Percentiles rank a stretch among this genome's conserved stretches.
phyloP scores from a whole-genome alignment of 2,113 vertebrate genomes.

The Cochlearius cochlearius region DNA sequence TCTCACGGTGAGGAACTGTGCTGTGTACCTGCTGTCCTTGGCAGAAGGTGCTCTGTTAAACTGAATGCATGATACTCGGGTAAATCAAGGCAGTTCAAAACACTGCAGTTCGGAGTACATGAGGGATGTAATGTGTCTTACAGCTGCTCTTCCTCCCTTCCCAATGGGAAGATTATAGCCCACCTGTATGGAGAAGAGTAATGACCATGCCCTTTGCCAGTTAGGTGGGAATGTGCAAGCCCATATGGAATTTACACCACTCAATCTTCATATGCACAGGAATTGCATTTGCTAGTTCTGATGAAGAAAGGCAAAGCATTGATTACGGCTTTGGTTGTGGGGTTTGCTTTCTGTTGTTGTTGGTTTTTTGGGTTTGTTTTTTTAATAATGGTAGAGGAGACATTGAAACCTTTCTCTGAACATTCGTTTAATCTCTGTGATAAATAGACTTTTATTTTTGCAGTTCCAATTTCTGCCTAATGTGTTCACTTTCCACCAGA shows the following conservation, averaged over 20 bases:
- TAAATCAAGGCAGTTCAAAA: neutral
- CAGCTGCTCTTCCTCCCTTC: neutral
- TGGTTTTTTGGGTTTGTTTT: neutral
- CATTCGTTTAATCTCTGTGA: neutral
- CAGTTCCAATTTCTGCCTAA: neutral
- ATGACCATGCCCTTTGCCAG: neutral
- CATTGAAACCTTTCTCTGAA: neutral
- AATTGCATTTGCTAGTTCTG: neutral
- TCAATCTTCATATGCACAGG: neutral
- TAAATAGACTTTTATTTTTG: neutral
- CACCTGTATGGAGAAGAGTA: neutral
- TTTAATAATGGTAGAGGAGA: neutral
- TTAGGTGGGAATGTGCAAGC: neutral
- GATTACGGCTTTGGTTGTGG: neutral
- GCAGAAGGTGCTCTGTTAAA: neutral
- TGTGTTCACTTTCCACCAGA: neutral
- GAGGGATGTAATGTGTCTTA: neutral
- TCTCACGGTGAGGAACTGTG: neutral
- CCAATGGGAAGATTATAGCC: neutral
- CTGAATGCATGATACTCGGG: neutral
- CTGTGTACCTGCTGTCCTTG: neutral
- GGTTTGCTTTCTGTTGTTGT: neutral
- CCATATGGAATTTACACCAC: rapidly evolving
- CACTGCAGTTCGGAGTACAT: neutral
- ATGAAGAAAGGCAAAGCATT: neutral